phyloP scores from a whole-genome alignment of 2,888 invertebrate species.

The Gymnocheta viridis region DNA sequence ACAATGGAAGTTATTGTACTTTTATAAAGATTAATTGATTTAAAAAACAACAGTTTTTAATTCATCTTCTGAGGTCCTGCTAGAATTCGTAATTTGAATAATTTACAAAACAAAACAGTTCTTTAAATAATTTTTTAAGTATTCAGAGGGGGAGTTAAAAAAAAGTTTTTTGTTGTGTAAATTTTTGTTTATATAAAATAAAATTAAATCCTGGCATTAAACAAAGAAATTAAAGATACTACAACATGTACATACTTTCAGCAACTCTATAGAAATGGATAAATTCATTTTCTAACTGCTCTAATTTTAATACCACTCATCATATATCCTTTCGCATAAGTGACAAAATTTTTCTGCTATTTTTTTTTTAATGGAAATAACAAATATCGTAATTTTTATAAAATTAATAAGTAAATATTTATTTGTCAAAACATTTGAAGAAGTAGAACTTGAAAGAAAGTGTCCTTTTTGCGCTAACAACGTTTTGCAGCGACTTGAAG shows the following conservation, averaged over 20 bases:
- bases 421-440: no score
- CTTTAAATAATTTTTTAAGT: not conserved
- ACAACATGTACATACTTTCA: not conserved
- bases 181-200: not conserved
- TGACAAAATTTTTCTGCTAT: not conserved
- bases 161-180: not conserved
- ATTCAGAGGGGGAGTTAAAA: not conserved
- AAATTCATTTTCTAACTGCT: not conserved
- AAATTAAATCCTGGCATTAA: not conserved
- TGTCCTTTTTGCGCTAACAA: no score
- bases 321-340: slow-evolving; percentile 13
- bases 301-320: not conserved
- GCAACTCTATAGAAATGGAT: not conserved
- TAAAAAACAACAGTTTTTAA: not conserved
- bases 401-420: no score
- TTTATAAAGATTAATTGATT: slow-evolving; percentile 23
- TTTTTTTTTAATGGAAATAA: not conserved
- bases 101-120: slow-evolving; percentile 55
- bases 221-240: not conserved
- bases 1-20: not conserved
- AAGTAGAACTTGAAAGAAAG: no score
- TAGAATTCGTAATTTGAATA: slow-evolving; percentile 73
- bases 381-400: no score
- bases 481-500: no score
- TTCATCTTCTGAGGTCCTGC: slow-evolving; percentile 66